A percentile compares a stretch with the other conserved stretches of the same genome.
These are phyloP conservation scores for Dyspetes luteomarginatus DNA, from an alignment of 2,888 invertebrate species.

Conservation along the genomic window DNA sequence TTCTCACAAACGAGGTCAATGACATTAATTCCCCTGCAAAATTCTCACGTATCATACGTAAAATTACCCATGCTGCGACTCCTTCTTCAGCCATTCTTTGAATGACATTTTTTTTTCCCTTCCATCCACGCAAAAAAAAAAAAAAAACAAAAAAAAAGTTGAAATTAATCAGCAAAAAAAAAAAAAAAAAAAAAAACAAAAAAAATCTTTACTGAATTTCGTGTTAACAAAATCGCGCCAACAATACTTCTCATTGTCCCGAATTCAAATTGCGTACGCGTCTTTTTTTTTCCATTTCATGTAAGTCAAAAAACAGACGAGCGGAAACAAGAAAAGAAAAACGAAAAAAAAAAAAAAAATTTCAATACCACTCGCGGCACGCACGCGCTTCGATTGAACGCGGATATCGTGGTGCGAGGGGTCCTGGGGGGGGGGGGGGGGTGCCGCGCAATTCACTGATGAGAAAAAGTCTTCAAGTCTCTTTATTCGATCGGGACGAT, in stretches of 20 bases:
- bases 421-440: neutral
- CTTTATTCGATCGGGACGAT: constrained; percentile 50
- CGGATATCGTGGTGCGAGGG: too few relatives aligned
- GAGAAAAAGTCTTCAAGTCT: constrained; percentile 40
- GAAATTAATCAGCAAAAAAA: too few relatives aligned
- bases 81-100: too few relatives aligned
- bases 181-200: neutral
- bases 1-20: neutral
- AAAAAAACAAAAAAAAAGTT: neutral
- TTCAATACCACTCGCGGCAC: constrained; percentile 19
- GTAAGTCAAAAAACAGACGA: neutral
- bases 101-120: neutral
- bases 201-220: neutral
- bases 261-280: constrained; percentile 23
- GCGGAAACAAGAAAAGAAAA: neutral
- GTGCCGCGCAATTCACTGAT: too few relatives aligned
- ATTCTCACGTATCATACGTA: neutral
- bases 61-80: too few relatives aligned
- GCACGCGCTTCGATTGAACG: neutral
- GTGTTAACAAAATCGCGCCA: neutral
- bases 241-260: neutral
- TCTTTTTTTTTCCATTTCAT: neutral
- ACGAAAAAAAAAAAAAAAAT: constrained; percentile 8
- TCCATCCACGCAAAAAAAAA: neutral
- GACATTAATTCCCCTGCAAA: neutral